Evolutionary conservation across 1,140 invertebrate species (phyloP), one percentile per base, ranked within the genome.

Genomic region (Vollenhovia emeryi): DNA sequence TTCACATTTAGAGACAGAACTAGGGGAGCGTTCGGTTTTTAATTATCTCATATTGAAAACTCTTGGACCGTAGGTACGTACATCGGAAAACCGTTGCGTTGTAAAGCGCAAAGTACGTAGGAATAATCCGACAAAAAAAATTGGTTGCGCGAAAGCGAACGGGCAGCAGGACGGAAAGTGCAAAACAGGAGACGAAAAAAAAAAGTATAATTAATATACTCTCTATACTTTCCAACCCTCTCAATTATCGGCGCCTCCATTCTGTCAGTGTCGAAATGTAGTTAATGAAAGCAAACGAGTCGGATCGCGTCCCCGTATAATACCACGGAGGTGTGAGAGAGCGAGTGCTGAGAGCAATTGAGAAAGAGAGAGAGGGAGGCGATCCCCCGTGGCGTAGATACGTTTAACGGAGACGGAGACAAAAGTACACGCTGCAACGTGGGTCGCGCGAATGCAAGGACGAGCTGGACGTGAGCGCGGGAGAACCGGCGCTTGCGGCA

Each of bases 271-370:
- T 82, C 66, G 66, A 80, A 57, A 50, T 80, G 62, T 82, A 82
- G 50, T 71, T 82, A 82, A 82, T 82, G 66, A 82, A 82, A 82
- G 78, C 50, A 36, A 71, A 82, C 64, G 33, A 82, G 66, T 82
- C 27, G 66, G 18, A 71, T 18, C 59, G 27, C n/a, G 66, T 80
- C 48, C 48, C n/a, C 8, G 21, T 79, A 57, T 66, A 36, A 57
- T 52, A 66, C 1, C 30, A 40, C 13, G 27, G 24, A 3, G 4
- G 18, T 15, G 64, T 9, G 13, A 1, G 36, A 30, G 50, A 33
- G n/a, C 24, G 15, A 50, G n/a, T 7, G 7, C 6, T 13, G 36
- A 11, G 43, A 64, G 11, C 4, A n/a, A 64, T 33, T 33, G 18
- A 40, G 27, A n/a, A 11, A 45, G 33, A n/a, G 9, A 5, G 13